phyloP scores from a whole-genome alignment of 2,888 invertebrate genomes.

The Stegophylla sp. region DNA sequence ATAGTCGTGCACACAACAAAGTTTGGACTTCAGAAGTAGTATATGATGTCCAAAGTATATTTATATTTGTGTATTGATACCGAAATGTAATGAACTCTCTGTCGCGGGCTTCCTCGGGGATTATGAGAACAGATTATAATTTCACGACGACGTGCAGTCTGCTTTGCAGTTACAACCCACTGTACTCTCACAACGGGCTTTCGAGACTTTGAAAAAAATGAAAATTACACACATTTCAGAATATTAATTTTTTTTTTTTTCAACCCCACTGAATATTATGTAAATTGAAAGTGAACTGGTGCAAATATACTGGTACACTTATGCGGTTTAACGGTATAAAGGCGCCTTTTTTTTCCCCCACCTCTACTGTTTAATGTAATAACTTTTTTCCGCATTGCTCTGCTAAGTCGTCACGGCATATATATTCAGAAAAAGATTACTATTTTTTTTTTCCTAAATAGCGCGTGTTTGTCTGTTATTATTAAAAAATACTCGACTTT shows the following conservation, averaged over 20 bases:
- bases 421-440: not conserved
- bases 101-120: constrained; percentile 4
- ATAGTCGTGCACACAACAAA: constrained; percentile 19
- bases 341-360: constrained; percentile 19
- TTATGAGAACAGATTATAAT: constrained; percentile 40
- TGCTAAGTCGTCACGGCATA: not conserved
- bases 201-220: not conserved
- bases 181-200: constrained; percentile 38
- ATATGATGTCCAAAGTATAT: constrained; percentile 6
- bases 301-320: constrained; percentile 45
- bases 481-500: constrained; percentile 33
- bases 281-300: constrained; percentile 44
- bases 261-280: constrained; percentile 35
- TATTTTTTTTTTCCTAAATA: constrained; percentile 17
- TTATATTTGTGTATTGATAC: not conserved
- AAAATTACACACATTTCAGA: constrained; percentile 13
- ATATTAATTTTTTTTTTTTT: constrained; percentile 35
- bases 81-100: constrained; percentile 3
- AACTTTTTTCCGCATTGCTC: constrained; percentile 21
- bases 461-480: not conserved
- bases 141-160: not conserved
- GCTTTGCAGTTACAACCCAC: no score
- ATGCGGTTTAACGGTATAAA: constrained; percentile 42
- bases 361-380: constrained; percentile 23
- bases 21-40: constrained; percentile 5